Evolutionary conservation across 1,140 invertebrate genomes (phyloP).

Genomic region (Latrodectus geometricus): DNA sequence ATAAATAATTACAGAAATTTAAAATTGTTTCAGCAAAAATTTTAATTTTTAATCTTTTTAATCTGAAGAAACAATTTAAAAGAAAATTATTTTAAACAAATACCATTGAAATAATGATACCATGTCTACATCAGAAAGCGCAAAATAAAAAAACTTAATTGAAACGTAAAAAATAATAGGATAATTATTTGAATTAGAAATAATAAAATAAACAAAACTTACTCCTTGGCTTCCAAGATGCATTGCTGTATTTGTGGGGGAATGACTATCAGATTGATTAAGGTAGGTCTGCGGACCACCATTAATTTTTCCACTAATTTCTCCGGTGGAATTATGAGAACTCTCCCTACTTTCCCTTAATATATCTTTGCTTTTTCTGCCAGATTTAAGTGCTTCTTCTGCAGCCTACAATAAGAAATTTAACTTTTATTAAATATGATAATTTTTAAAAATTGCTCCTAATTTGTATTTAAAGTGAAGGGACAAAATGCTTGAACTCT

Average conservation of each 20-base stretch:
- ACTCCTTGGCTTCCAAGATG: constrained; percentile 53
- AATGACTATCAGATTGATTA: constrained; percentile 44
- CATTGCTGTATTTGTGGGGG: constrained; percentile 43
- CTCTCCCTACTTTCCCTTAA: constrained; percentile 12
- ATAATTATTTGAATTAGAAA: background rate
- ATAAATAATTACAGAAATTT: too few species aligned
- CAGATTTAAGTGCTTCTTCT: constrained; percentile 44
- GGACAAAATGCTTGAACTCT: too few species aligned
- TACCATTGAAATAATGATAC: too few species aligned
- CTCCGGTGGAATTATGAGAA: constrained; percentile 5
- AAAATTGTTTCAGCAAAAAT: too few species aligned
- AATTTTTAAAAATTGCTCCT: background rate
- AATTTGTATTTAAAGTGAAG: too few species aligned
- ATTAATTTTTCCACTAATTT: constrained; percentile 40
- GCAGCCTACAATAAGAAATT: constrained; percentile 29
- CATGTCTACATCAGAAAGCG: too few species aligned
- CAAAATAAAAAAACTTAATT: too few species aligned
- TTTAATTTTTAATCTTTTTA: too few species aligned
- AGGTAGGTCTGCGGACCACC: constrained; percentile 36
- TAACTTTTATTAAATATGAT: background rate
- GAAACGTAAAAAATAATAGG: too few species aligned
- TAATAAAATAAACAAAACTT: constrained; percentile 12
- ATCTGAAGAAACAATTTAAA: too few species aligned
- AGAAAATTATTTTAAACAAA: too few species aligned
- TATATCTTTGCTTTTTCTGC: constrained; percentile 50